Conservation (phyloP, 2,113 vertebrate species). For the Tapirus terrestris region DNA sequence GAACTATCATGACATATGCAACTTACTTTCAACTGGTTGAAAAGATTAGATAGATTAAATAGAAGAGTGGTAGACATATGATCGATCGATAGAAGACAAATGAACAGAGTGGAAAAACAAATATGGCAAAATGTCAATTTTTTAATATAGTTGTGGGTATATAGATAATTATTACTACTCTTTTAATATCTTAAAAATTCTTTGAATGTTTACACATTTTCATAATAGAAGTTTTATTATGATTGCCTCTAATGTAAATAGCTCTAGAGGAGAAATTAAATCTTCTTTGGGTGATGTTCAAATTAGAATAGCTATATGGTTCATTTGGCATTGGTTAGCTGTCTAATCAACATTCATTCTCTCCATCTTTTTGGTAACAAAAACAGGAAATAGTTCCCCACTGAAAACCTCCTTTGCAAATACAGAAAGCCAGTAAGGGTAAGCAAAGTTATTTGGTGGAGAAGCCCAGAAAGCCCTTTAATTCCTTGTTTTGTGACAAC, state of each 20-base stretch:
- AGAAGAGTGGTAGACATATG: background rate
- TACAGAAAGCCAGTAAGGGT: background rate
- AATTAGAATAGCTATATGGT: background rate
- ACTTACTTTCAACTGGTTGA: background rate
- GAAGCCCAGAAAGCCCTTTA: background rate
- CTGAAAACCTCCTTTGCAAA: background rate
- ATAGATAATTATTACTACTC: background rate
- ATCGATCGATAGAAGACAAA: background rate
- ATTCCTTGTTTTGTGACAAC: background rate
- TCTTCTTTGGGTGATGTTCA: background rate
- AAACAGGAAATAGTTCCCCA: background rate
- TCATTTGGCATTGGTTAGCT: background rate
- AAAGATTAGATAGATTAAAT: background rate
- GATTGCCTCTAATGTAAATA: background rate
- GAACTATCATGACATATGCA: background rate
- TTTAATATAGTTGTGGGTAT: background rate
- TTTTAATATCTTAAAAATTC: background rate
- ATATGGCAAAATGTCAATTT: background rate
- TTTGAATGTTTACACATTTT: background rate
- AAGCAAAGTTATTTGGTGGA: background rate
- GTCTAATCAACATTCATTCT: background rate
- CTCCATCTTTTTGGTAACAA: background rate
- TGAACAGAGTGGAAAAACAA: background rate
- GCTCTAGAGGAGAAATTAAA: background rate
- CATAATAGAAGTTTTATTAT: background rate